Conservation (phyloP, 2,888 invertebrate genomes). For the Venustoraphidia nigricollis region DNA sequence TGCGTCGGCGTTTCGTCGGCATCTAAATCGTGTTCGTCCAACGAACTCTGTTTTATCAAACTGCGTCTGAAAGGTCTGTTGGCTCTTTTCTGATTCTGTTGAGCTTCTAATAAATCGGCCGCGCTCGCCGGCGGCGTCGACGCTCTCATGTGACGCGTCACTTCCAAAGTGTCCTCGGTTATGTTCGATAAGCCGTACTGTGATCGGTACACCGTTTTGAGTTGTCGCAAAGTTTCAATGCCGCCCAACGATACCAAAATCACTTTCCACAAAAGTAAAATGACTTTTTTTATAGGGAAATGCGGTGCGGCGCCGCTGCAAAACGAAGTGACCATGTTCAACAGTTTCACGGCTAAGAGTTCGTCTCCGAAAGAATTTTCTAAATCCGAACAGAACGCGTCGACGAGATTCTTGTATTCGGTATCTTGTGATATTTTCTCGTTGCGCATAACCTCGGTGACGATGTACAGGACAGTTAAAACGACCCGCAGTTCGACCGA, state of each 20-base stretch:
- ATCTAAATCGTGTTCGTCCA: conserved; percentile 65
- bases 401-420: conserved; percentile 31
- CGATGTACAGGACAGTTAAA: conserved; percentile 83
- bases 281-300: conserved; percentile 96
- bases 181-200: conserved; percentile 57
- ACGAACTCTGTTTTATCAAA: conserved; percentile 74
- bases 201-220: conserved; percentile 49
- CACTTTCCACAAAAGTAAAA: conserved; percentile 90
- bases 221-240: conserved; percentile 61
- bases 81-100: conserved; percentile 65
- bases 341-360: conserved; percentile 69
- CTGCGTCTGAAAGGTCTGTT: conserved; percentile 51
- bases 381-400: conserved; percentile 37
- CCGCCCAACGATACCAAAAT: conserved; percentile 87
- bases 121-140: conserved; percentile 91
- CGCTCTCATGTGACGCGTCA: conserved; percentile 86
- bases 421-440: conserved; percentile 34
- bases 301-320: conserved; percentile 93
- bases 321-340: conserved; percentile 92
- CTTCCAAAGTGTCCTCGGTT: conserved; percentile 86
- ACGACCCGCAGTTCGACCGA: conserved; percentile 85
- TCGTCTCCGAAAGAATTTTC: conserved; percentile 57
- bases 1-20: conserved; percentile 37
- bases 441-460: conserved; percentile 84
- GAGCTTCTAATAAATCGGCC: conserved; percentile 73